Conservation (phyloP, 2,797 vertebrate genomes). For the Sebastes hopkinsi region DNA sequence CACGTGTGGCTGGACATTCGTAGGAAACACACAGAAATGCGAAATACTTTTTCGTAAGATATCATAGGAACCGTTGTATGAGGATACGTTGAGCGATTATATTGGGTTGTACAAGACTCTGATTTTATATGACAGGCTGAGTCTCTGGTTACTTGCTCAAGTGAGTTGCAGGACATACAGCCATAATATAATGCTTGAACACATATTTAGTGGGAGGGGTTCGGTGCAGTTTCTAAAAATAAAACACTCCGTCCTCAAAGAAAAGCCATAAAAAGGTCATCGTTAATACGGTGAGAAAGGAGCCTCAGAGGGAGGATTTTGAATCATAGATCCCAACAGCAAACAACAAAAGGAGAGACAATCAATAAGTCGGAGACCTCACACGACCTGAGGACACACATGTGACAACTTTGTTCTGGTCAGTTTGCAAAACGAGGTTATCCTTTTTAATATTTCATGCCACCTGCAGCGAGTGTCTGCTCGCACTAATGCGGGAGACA, state of each 20-base stretch:
- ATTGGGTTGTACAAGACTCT: not conserved
- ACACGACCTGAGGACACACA: constrained; percentile 14
- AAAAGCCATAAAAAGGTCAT: not conserved
- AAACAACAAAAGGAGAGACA: constrained; percentile 4
- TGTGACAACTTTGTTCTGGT: constrained; percentile 75
- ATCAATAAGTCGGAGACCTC: constrained; percentile 42
- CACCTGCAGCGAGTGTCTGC: constrained; percentile 85
- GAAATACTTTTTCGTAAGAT: not conserved
- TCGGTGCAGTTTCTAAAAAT: not conserved
- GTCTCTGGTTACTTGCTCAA: not conserved
- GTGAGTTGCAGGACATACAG: not conserved
- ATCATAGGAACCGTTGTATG: too few species aligned
- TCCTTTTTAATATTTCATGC: constrained; percentile 89
- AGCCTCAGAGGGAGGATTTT: constrained; percentile 7
- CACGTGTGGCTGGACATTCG: not conserved
- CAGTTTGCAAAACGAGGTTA: constrained; percentile 87
- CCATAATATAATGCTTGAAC: not conserved
- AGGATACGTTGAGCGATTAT: not conserved
- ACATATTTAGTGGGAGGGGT: not conserved
- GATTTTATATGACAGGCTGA: not conserved
- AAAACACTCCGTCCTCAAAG: not conserved
- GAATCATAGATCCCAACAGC: constrained; percentile 12
- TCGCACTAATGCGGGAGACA: constrained; percentile 86
- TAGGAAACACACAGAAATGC: not conserved
- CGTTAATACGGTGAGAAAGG: constrained; percentile 1